Conservation (phyloP, 2,888 invertebrate genomes). For the Nasonia oneida region DNA sequence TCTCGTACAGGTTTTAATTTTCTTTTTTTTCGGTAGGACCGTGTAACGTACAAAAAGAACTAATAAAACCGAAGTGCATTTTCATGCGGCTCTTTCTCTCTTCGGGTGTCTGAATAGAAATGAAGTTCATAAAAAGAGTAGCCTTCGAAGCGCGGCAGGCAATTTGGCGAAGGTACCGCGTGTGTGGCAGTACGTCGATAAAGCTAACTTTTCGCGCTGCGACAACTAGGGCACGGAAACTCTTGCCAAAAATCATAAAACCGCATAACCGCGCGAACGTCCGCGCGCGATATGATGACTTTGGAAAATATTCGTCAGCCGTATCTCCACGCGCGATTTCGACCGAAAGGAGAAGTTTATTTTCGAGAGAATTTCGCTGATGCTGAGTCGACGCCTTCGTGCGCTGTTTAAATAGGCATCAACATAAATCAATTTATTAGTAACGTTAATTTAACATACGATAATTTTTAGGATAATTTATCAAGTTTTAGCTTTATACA, state of each 20-base stretch:
- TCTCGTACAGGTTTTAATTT: background rate
- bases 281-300: constrained; percentile 17
- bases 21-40: background rate
- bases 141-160: constrained; percentile 6
- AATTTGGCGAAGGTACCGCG: constrained; percentile 8
- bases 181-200: constrained; percentile 31
- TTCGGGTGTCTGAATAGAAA: background rate
- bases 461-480: no score
- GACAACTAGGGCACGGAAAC: constrained; percentile 44
- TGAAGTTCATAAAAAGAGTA: constrained; percentile 13
- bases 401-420: no score
- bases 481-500: no score
- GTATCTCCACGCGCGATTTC: background rate
- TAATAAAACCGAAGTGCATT: background rate
- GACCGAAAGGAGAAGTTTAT: background rate
- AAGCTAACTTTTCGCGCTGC: constrained; percentile 36
- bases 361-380: background rate
- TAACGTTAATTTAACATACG: no score
- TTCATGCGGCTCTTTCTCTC: background rate
- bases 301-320: constrained; percentile 5
- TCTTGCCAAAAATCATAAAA: constrained; percentile 55
- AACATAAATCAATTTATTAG: no score
- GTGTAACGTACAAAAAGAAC: background rate
- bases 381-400: background rate
- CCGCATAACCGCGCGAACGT: background rate